Percentiles rank a stretch among this genome's conserved stretches.
Conservation (phyloP, 1,140 invertebrate genomes). For the Gryon sp. region DNA sequence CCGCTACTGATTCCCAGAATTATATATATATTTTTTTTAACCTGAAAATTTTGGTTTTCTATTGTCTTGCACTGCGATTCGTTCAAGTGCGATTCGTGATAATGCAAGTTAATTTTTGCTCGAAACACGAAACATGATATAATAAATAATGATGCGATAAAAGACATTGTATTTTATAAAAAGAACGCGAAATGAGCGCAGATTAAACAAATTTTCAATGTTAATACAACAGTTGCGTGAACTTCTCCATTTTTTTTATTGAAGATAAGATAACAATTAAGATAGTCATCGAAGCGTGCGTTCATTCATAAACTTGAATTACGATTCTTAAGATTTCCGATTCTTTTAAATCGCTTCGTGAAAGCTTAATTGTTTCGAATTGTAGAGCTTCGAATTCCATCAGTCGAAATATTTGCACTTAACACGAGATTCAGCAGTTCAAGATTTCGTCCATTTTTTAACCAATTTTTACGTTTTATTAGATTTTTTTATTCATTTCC, state of each 20-base stretch:
- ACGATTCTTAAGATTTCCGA: too few species aligned
- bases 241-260: conserved; percentile 9
- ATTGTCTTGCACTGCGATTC: too few species aligned
- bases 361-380: too few species aligned
- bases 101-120: conserved; percentile 1
- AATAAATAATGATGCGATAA: conserved; percentile 4
- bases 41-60: not conserved
- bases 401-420: too few species aligned
- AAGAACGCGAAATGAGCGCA: not conserved
- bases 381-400: too few species aligned
- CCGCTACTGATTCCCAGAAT: not conserved
- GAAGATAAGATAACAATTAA: conserved; percentile 12
- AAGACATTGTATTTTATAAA: not conserved
- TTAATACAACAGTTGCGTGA: conserved; percentile 4
- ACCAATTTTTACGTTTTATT: too few species aligned
- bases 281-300: not conserved
- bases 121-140: not conserved
- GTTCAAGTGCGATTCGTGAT: too few species aligned
- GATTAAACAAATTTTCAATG: conserved; percentile 11
- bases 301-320: conserved; percentile 8
- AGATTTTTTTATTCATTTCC: too few species aligned
- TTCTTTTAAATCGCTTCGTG: too few species aligned
- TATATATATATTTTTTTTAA: not conserved
- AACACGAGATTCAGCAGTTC: too few species aligned
- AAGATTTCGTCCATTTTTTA: too few species aligned